Evolutionary conservation across 2,888 invertebrate species (phyloP).

Genomic region (Harmothoe impar): DNA sequence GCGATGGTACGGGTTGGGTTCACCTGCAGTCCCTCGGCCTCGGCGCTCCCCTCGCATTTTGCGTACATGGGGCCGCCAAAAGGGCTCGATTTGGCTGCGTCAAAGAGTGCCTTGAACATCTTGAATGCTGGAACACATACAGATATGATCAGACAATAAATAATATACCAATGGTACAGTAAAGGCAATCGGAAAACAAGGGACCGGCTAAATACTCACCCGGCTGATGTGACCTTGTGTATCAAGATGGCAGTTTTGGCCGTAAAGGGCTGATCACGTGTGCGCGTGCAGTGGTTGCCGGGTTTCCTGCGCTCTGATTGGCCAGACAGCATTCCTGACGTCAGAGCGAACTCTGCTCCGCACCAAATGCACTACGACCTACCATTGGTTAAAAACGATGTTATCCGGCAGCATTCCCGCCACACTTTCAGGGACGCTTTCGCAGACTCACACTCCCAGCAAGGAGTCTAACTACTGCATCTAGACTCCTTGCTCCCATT

Average conservation of each 20-base stretch:
- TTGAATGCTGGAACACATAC: conserved; percentile 63
- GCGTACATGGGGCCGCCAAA: conserved; percentile 79
- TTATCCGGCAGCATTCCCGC: no score
- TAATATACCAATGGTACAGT: neutral
- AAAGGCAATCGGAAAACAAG: neutral
- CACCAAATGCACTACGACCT: no score
- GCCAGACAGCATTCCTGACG: conserved; percentile 24
- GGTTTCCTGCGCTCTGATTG: conserved; percentile 36
- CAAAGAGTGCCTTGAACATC: conserved; percentile 80
- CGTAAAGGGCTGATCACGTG: conserved; percentile 60
- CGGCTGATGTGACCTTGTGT: conserved; percentile 39
- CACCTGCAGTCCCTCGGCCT: conserved; percentile 71
- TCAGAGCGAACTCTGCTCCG: neutral
- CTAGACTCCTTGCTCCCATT: no score
- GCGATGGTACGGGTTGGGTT: conserved; percentile 79
- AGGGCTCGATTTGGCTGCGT: conserved; percentile 80
- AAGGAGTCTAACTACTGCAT: no score
- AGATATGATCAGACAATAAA: neutral
- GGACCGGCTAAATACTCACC: neutral
- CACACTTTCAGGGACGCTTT: no score
- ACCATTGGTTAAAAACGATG: no score
- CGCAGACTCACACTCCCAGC: no score
- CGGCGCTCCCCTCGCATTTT: conserved; percentile 75
- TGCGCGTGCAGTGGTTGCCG: conserved; percentile 53
- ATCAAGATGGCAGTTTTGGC: conserved; percentile 53